phyloP scores from a whole-genome alignment of 2,888 invertebrate genomes.

The Cactoblastis cactorum region DNA sequence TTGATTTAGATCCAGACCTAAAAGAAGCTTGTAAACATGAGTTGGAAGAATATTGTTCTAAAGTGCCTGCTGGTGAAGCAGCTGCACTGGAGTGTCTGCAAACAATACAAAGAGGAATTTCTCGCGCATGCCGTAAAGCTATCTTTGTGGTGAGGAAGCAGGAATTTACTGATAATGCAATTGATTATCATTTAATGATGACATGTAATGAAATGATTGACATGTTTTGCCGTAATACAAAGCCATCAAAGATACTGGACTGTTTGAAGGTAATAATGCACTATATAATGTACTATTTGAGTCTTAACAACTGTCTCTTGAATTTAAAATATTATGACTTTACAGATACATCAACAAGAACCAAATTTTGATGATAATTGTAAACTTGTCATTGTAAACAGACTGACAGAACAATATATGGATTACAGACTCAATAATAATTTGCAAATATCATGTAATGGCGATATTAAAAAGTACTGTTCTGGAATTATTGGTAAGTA shows the following conservation, averaged over 20 bases:
- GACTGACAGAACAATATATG: slow-evolving; percentile 93
- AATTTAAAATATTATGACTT: slow-evolving; percentile 1
- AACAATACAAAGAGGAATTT: slow-evolving; percentile 81
- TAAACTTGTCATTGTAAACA: slow-evolving; percentile 88
- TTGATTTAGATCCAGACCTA: slow-evolving; percentile 90
- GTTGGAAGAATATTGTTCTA: slow-evolving; percentile 85
- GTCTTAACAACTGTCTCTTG: background rate
- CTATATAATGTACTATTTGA: background rate
- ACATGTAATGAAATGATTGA: slow-evolving; percentile 93
- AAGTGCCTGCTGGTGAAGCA: slow-evolving; percentile 83
- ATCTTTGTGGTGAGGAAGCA: slow-evolving; percentile 92
- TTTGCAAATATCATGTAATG: slow-evolving; percentile 88
- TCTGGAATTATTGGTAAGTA: slow-evolving; percentile 64
- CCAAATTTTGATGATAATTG: slow-evolving; percentile 90
- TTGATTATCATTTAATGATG: slow-evolving; percentile 91
- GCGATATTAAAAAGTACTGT: slow-evolving; percentile 86
- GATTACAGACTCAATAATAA: slow-evolving; percentile 94
- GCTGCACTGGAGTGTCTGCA: slow-evolving; percentile 91
- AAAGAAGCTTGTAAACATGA: slow-evolving; percentile 90
- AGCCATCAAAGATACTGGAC: slow-evolving; percentile 84
- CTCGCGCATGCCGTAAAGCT: slow-evolving; percentile 85
- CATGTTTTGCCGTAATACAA: slow-evolving; percentile 87
- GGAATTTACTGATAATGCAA: slow-evolving; percentile 91
- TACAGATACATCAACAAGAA: slow-evolving; percentile 84
- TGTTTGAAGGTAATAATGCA: slow-evolving; percentile 83